Base-by-base conservation (phyloP, 2,888 invertebrate genomes). In the Deladenus siricidicola region DNA sequence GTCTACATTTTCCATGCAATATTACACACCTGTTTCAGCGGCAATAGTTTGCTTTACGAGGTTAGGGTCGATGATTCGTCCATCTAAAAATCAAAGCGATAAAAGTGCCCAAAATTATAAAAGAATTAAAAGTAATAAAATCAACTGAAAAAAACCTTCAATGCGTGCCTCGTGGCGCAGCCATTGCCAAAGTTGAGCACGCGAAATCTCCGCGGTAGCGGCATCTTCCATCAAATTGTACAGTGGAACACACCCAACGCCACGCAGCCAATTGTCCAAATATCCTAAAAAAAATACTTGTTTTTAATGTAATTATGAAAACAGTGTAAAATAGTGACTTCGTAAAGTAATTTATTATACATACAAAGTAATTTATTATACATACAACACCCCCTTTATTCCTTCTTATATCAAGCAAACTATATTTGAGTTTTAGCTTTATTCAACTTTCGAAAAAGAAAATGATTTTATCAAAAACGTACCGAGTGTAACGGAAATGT, bases 141-240 rank as follows among this genome's bases (percentile, higher is more conserved):
- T 14, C 8, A 19, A 47, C 19, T 8, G 48, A 47, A 60, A 44
- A 19, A 26, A 43, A 57, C 68, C 73, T 60, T 60, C 80, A 69
- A 21, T 81, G 76, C 54, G 81, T 80, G 73, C 85, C 84, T 82
- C 79, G 75, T 86, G 86, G 60, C 84, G 80, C 60, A 86, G 84
- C 86, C 87, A 87, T 78, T 87, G 87, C 87, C 87, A 87, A 58
- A 87, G 83, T 80, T 87, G 87, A 28, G 84, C 85, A 55, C 87
- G 82, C 0, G 86, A 86, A 74, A 87, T 87, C 79, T 87, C 87
- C 1, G 87, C 87, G 0, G 87, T 87, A 3, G 87, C 87, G 0
- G 86, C 86, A 76, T 87, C 87, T 76, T 87, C 87, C 28, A 87
- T 84, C 26, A 83, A 83, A 14, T 85, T 85, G 64, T 83, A 83